Conservation (phyloP, 2,797 vertebrate genomes). For the Linurgus olivaceus region DNA sequence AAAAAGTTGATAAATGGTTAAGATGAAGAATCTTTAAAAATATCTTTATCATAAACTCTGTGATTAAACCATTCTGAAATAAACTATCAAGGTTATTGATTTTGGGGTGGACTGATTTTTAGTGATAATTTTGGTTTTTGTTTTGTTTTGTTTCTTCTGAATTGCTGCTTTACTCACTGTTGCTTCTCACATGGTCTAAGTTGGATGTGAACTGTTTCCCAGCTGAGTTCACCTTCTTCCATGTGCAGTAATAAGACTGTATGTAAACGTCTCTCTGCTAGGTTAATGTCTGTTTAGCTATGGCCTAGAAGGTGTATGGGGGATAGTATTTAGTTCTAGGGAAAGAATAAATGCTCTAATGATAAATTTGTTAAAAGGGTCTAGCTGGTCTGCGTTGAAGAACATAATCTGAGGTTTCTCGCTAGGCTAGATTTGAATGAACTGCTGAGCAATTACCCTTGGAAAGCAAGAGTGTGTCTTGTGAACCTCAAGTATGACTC, state of each 20-base stretch:
- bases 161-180: constrained; percentile 22
- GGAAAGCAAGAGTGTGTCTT: background rate
- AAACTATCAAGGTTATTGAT: background rate
- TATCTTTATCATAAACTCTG: background rate
- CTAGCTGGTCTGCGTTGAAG: background rate
- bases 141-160: background rate
- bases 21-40: background rate
- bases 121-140: background rate
- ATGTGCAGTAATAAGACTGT: background rate
- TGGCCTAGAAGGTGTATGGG: background rate
- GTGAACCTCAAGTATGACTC: background rate
- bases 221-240: background rate
- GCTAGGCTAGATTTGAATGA: background rate
- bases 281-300: background rate
- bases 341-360: background rate
- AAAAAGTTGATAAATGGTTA: background rate
- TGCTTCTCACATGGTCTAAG: background rate
- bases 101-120: background rate
- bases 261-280: background rate
- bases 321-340: background rate
- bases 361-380: background rate
- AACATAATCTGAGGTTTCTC: background rate
- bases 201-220: background rate
- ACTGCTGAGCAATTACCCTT: background rate
- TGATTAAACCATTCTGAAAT: constrained; percentile 22